Percentiles rank a stretch among this genome's conserved stretches.
Conservation (phyloP, 2,113 vertebrate genomes). For the Gracilinanus agilis region DNA sequence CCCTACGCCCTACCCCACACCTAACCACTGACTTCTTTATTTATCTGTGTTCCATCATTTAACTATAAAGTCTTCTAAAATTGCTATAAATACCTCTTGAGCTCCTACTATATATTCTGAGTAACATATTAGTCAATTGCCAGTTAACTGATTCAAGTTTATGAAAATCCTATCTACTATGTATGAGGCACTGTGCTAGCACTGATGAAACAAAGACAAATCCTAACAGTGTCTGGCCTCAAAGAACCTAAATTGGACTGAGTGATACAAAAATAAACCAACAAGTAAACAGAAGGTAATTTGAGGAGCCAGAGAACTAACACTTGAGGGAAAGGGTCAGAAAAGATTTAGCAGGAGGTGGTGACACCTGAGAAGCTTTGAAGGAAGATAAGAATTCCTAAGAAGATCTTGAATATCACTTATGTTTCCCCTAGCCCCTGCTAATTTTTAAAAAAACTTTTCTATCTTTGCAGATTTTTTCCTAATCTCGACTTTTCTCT, state of each 20-base stretch:
- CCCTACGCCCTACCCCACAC: neutral
- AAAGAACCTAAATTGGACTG: neutral
- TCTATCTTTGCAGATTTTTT: neutral
- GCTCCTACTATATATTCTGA: neutral
- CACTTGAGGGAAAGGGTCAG: neutral
- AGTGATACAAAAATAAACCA: neutral
- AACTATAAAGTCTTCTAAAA: neutral
- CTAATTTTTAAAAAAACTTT: neutral
- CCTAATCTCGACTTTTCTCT: neutral
- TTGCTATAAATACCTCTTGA: neutral
- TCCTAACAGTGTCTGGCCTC: neutral
- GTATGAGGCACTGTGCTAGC: neutral
- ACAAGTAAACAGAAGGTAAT: neutral
- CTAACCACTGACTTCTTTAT: neutral
- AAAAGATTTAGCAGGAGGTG: neutral
- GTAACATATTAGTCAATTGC: neutral
- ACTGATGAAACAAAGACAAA: neutral
- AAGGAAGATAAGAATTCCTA: neutral
- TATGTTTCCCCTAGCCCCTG: neutral
- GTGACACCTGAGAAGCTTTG: neutral
- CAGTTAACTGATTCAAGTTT: neutral
- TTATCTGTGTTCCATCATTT: neutral
- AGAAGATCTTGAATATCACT: conserved; percentile 1
- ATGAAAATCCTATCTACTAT: neutral
- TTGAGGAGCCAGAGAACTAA: neutral